Percentiles rank a stretch among this genome's conserved stretches.
These are phyloP conservation scores for Gadopsis bispinosus DNA, from an alignment of 2,797 vertebrate species.

Conservation along the genomic window DNA sequence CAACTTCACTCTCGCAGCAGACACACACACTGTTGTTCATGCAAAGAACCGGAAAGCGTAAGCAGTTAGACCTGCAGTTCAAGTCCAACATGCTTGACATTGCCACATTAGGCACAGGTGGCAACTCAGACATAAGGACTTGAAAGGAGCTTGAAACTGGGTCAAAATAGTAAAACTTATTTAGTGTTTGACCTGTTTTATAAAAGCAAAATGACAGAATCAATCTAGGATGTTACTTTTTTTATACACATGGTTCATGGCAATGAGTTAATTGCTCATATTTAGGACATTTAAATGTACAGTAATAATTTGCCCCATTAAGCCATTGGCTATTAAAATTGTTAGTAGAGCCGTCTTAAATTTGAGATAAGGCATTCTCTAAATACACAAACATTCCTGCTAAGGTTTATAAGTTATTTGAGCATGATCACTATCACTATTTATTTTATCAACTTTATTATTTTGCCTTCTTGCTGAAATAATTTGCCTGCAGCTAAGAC, in stretches of 20 bases:
- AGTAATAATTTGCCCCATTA: neutral
- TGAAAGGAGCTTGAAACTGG: conserved; percentile 21
- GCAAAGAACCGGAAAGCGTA: conserved; percentile 1
- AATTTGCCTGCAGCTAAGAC: conserved; percentile 30
- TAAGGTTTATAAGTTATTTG: neutral
- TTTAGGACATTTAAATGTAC: conserved; percentile 23
- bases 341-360: too few species aligned
- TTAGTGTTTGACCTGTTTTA: conserved; percentile 1
- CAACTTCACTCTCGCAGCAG: neutral
- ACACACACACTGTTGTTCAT: neutral
- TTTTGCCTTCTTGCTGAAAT: conserved; percentile 11
- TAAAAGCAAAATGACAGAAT: neutral
- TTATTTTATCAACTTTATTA: conserved; percentile 10
- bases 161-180: conserved; percentile 15
- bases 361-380: neutral
- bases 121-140: neutral
- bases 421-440: neutral
- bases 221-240: conserved; percentile 15
- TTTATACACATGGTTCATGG: neutral
- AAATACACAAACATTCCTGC: neutral
- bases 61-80: conserved; percentile 4
- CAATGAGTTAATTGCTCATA: conserved; percentile 3
- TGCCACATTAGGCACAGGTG: neutral
- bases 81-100: neutral
- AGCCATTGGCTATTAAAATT: neutral